Evolutionary conservation across 92 coral and sea anemone species (phyloP).

Genomic region (Epizoanthus fatuus): DNA sequence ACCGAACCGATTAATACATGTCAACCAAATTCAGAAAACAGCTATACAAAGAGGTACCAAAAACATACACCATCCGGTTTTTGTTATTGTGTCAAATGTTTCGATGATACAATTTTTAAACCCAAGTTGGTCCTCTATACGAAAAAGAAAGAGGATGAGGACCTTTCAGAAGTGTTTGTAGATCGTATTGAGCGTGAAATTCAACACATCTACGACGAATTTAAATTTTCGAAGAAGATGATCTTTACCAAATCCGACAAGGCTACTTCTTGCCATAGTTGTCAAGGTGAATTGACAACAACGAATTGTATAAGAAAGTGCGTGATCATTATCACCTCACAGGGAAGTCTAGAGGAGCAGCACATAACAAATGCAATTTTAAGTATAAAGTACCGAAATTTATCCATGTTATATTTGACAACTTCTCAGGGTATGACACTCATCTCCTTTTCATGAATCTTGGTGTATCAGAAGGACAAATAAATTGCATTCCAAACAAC

Average conservation of each 20-base stretch:
- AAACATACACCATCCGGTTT: background rate
- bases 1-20: too few species aligned
- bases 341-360: background rate
- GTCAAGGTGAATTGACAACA: too few species aligned
- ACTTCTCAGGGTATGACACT: background rate
- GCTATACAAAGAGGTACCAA: background rate
- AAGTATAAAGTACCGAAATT: background rate
- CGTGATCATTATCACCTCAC: background rate
- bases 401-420: background rate
- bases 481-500: background rate
- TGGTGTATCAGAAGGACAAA: background rate
- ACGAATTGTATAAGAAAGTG: background rate
- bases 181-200: background rate
- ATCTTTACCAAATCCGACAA: background rate
- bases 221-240: background rate
- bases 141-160: background rate
- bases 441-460: too few species aligned
- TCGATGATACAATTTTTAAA: background rate
- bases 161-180: background rate
- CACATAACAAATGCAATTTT: background rate
- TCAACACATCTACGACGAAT: background rate
- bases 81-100: background rate
- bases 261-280: background rate
- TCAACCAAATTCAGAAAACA: background rate
- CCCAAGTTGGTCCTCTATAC: background rate